phyloP scores from a whole-genome alignment of 2,113 vertebrate genomes.

The Zingel zingel region DNA sequence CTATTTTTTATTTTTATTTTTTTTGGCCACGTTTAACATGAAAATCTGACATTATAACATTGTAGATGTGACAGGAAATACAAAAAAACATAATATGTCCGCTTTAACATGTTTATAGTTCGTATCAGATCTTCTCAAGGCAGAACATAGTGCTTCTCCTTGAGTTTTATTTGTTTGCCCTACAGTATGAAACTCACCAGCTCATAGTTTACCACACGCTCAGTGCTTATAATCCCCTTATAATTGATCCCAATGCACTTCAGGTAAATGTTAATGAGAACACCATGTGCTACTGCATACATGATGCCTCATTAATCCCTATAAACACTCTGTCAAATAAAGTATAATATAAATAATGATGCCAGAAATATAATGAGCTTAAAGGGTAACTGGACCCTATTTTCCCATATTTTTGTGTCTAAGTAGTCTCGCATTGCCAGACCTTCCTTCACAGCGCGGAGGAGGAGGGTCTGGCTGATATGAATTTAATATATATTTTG shows the following conservation, averaged over 20 bases:
- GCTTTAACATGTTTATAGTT: neutral
- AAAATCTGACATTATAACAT: no score
- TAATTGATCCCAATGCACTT: constrained; percentile 24
- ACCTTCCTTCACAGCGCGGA: no score
- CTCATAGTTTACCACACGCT: constrained; percentile 1
- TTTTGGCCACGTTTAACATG: no score
- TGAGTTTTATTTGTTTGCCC: neutral
- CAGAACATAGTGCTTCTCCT: neutral
- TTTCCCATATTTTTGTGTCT: no score
- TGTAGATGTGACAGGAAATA: no score
- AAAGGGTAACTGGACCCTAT: no score
- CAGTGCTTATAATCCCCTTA: constrained; percentile 25
- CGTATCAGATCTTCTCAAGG: neutral
- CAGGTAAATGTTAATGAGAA: constrained; percentile 32
- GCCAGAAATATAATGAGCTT: neutral
- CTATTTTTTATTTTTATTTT: no score
- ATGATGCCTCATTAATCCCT: neutral
- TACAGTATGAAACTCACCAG: neutral
- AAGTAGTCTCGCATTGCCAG: no score
- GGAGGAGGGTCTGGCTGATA: no score
- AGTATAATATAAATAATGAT: neutral
- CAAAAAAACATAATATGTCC: no score
- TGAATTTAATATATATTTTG: no score
- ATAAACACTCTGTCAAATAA: neutral
- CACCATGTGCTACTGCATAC: constrained; percentile 10